These are phyloP conservation scores for Ammodytes marinus DNA, from an alignment of 2,113 vertebrate species.

Conservation along the genomic window DNA sequence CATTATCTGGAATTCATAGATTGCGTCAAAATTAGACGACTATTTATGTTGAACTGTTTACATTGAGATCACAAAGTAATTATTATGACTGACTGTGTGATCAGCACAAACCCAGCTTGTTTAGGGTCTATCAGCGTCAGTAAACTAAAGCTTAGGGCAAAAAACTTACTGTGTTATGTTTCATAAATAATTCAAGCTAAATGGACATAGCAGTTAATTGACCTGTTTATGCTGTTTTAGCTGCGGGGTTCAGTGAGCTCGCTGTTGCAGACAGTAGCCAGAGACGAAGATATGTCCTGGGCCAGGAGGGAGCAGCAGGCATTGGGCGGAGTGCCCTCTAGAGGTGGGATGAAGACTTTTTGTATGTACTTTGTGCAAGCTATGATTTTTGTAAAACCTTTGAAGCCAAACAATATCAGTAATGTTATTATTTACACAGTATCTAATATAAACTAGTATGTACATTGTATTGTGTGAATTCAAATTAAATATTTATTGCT, in stretches of 20 bases:
- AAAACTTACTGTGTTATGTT: background rate
- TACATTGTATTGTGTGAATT: background rate
- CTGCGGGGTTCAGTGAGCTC: slow-evolving; percentile 80
- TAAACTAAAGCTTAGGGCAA: background rate
- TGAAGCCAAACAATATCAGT: background rate
- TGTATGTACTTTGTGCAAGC: background rate
- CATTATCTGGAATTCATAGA: too few relatives aligned
- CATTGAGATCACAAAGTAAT: too few relatives aligned
- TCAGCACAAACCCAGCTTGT: background rate
- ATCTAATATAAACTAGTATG: background rate
- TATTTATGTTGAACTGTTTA: too few relatives aligned
- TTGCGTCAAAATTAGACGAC: too few relatives aligned
- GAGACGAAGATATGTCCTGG: slow-evolving; percentile 83
- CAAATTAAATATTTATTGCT: background rate
- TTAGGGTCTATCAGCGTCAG: background rate
- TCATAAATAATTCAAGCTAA: background rate
- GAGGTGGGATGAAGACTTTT: slow-evolving; percentile 72
- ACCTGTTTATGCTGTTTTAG: slow-evolving; percentile 55
- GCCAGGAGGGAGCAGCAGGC: slow-evolving; percentile 81
- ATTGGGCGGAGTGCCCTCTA: slow-evolving; percentile 85
- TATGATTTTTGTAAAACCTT: background rate
- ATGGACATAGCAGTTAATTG: background rate
- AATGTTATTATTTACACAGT: background rate
- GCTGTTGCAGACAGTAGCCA: slow-evolving; percentile 82
- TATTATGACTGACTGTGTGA: too few relatives aligned